Evolutionary conservation across 2,113 vertebrate genomes (phyloP).

Genomic region (Harpagus bidentatus): DNA sequence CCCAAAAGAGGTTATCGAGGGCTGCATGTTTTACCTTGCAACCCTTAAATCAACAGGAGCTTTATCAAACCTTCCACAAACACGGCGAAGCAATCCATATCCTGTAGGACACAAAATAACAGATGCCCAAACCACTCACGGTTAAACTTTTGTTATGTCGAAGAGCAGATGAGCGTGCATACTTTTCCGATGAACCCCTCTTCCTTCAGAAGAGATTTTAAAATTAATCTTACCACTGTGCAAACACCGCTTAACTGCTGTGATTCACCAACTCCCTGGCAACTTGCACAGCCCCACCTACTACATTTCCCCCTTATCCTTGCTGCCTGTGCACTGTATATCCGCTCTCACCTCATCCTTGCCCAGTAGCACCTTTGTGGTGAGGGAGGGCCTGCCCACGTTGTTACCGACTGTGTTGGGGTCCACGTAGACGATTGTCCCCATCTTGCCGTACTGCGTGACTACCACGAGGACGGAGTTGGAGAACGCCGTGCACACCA

Average conservation of each 20-base stretch:
- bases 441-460: conserved; percentile 94
- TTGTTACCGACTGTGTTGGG: conserved; percentile 78
- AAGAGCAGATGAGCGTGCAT: neutral
- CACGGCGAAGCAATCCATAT: neutral
- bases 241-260: neutral
- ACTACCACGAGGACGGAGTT: conserved; percentile 90
- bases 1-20: neutral
- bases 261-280: neutral
- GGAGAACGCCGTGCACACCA: conserved; percentile 91
- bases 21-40: neutral
- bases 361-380: conserved; percentile 90
- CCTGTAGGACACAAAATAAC: neutral
- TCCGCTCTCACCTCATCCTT: conserved; percentile 86
- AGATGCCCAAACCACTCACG: neutral
- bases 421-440: conserved; percentile 86
- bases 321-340: neutral
- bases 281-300: neutral
- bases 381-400: conserved; percentile 78
- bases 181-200: neutral
- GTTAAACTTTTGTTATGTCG: neutral
- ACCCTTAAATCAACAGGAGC: neutral
- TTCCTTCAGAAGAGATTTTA: neutral
- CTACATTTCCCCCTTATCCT: neutral
- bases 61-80: conserved; percentile 2
- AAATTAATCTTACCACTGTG: neutral